Evolutionary conservation across 2,113 vertebrate genomes (phyloP).

Genomic region (Numida meleagris): DNA sequence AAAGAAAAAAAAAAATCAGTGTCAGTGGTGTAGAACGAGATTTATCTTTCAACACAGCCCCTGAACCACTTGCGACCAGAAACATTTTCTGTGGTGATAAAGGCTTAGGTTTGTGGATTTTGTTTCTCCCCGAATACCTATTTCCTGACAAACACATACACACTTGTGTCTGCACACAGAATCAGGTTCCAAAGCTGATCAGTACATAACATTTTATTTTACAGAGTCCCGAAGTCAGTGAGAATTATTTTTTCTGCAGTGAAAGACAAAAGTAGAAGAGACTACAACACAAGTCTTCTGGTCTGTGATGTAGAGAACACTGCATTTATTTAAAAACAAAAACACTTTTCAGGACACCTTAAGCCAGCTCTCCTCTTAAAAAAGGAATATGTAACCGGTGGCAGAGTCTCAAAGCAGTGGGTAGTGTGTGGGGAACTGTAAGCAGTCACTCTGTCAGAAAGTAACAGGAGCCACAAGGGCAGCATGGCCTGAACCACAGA

Average conservation of each 20-base stretch:
- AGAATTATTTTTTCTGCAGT: background rate
- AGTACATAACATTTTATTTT: background rate
- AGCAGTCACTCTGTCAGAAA: background rate
- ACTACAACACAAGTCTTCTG: background rate
- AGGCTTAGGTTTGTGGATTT: background rate
- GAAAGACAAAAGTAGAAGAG: background rate
- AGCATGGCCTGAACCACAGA: background rate
- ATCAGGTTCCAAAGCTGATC: background rate
- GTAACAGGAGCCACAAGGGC: background rate
- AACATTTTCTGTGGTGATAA: background rate
- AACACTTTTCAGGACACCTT: background rate
- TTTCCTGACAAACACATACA: background rate
- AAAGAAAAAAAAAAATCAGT: background rate
- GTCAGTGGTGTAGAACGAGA: rapidly evolving
- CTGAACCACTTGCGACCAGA: too few relatives aligned
- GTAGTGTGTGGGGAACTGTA: background rate
- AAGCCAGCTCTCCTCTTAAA: background rate
- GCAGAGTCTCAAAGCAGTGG: background rate
- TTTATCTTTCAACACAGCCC: background rate
- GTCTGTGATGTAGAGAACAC: background rate
- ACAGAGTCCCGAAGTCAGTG: background rate
- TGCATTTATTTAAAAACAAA: background rate
- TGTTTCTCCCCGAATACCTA: background rate
- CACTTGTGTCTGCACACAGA: background rate
- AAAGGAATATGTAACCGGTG: background rate